Percentiles rank a stretch among this genome's conserved stretches.
Evolutionary conservation across 2,797 vertebrate species (phyloP).

Genomic region (Pteropus rufus): DNA sequence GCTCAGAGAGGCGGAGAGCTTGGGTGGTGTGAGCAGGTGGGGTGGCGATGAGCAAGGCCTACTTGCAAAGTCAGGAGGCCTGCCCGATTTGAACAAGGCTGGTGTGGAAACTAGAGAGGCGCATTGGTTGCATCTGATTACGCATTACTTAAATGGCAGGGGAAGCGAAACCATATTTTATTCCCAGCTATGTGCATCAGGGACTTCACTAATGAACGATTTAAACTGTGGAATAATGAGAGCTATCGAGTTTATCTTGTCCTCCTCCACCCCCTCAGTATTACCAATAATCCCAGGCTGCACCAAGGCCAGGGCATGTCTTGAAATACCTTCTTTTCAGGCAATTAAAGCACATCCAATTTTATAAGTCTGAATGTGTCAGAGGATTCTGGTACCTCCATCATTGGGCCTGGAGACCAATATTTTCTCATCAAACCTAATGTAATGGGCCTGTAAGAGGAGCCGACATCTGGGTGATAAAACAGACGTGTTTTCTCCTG

Average conservation of each 20-base stretch:
- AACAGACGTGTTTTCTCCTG: neutral
- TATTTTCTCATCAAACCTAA: constrained; percentile 56
- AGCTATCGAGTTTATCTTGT: neutral
- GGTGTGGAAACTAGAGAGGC: neutral
- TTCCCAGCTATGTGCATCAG: neutral
- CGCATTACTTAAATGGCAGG: neutral
- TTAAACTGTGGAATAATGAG: neutral
- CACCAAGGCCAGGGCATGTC: neutral
- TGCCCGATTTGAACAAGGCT: neutral
- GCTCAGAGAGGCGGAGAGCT: no score
- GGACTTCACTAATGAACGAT: neutral
- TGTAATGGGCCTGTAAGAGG: constrained; percentile 24
- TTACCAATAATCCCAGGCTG: neutral
- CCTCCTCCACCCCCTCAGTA: neutral
- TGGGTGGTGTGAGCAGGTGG: neutral
- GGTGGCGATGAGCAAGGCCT: neutral
- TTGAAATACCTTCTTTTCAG: constrained; percentile 41
- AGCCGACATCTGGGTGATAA: neutral
- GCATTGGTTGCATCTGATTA: neutral
- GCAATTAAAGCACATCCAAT: constrained; percentile 56
- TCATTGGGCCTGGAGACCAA: constrained; percentile 42
- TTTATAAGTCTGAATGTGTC: constrained; percentile 44
- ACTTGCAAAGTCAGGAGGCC: neutral
- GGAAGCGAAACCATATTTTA: neutral
- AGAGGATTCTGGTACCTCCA: constrained; percentile 27